Base-by-base conservation (phyloP, 2,797 vertebrate species). In the Leptoclinus maculatus region DNA sequence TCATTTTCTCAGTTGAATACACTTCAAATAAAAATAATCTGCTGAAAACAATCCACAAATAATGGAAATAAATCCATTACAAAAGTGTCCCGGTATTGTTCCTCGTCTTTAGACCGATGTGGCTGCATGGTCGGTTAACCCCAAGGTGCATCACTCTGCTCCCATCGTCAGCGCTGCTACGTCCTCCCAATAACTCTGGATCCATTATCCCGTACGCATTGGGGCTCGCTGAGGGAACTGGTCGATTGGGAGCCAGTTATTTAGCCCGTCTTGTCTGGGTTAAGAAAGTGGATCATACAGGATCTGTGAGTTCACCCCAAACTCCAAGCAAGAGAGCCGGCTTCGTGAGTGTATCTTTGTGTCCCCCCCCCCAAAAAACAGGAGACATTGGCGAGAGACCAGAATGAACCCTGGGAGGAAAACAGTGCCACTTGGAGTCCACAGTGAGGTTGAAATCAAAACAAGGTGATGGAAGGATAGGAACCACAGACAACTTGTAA, bases 401-500 rank as follows among this genome's bases (percentile, higher is more conserved):
- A 66, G 19, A 79, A 62, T 76, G 79, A 88, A 60, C 77, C 74
- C 78, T 58, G 83, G 83, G 69, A 79, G 62, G 62, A 83, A 80
- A 83, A 80, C 70, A 68, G 71, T 19, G 79, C 76, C 71, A 67
- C 78, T 74, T 51, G 23, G 74, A 81, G 79, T 88, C 78, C 71
- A 79, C 66, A 70, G 60, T 70, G 70, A 89, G 66, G 65, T 54
- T 82, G 59, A 90, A 84, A 66, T 76, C 70, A 85, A 85, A 79
- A 45, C 56, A 81, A 83, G 16, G 14, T 27, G 63, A 86, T 67
- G 66, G 83, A 71, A 78, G 78, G 81, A 67, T 81, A 86, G 72
- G 71, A 89, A 56, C 93, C 90, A 95, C 92, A 91, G 88, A 93
- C 78, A 83, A 87, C 71, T 86, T 83, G 87, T 91, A 90, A 90